phyloP scores from a whole-genome alignment of 2,113 vertebrate genomes.

The Nerophis lumbriciformis region DNA sequence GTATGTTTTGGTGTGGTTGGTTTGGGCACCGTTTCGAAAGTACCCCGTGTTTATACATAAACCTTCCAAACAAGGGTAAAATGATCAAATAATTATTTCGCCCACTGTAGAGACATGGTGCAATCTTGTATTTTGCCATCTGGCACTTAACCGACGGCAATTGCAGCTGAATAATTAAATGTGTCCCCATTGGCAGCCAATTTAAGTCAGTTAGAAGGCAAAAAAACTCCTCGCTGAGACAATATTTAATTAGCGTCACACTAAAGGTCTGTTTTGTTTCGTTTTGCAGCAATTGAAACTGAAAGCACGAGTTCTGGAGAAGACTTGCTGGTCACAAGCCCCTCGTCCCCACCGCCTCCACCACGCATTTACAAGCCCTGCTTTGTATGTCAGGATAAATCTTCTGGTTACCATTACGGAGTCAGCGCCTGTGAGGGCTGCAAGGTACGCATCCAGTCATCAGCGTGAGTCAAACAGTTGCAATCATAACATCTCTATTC shows the following conservation, averaged over 20 bases:
- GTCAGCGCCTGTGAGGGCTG: slow-evolving; percentile 91
- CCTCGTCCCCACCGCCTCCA: slow-evolving; percentile 55
- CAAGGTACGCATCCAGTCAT: slow-evolving; percentile 73
- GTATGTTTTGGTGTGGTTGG: too few species aligned
- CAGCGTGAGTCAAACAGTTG: neutral
- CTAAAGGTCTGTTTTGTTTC: neutral
- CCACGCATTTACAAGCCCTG: slow-evolving; percentile 66
- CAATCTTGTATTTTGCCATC: neutral
- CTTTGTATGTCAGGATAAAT: slow-evolving; percentile 66
- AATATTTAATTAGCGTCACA: neutral
- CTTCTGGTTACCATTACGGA: slow-evolving; percentile 72
- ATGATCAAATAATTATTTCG: too few species aligned
- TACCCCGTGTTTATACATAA: too few species aligned
- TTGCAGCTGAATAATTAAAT: neutral
- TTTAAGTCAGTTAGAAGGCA: neutral
- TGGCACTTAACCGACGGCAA: neutral
- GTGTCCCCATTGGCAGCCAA: neutral
- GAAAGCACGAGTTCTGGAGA: slow-evolving; percentile 91
- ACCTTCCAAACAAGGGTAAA: too few species aligned
- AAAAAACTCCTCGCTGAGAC: neutral
- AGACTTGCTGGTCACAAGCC: slow-evolving; percentile 76
- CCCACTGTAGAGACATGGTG: too few species aligned
- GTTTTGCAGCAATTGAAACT: slow-evolving; percentile 82
- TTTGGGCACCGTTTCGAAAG: too few species aligned
- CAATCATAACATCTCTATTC: neutral